Percentiles rank a stretch among this genome's conserved stretches.
Evolutionary conservation across 2,888 invertebrate genomes (phyloP).

Genomic region (Brachylomia viminalis): DNA sequence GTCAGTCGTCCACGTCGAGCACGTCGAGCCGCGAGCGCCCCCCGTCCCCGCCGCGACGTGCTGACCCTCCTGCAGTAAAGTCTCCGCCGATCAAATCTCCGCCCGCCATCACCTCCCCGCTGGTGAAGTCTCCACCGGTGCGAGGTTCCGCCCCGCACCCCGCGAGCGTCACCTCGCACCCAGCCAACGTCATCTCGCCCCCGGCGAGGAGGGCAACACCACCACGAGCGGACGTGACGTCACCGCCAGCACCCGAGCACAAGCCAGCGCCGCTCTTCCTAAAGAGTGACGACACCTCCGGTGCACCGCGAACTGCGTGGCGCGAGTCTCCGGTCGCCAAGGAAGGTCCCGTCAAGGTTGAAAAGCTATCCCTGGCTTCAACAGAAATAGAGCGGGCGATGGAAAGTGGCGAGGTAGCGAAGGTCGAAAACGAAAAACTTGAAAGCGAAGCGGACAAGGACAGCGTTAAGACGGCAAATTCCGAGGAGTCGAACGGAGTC

Average conservation of each 20-base stretch:
- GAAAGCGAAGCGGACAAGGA: conserved; percentile 33
- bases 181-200: conserved; percentile 63
- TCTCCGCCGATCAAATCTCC: conserved; percentile 61
- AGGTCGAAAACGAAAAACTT: conserved; percentile 39
- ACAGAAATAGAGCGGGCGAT: conserved; percentile 43
- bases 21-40: conserved; percentile 50
- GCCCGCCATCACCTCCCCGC: conserved; percentile 53
- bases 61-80: conserved; percentile 37
- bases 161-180: conserved; percentile 59
- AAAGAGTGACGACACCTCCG: conserved; percentile 65
- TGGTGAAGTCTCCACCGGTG: conserved; percentile 46
- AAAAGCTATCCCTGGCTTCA: conserved; percentile 55
- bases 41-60: conserved; percentile 50
- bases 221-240: conserved; percentile 54
- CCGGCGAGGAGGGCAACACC: conserved; percentile 63
- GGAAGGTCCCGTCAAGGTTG: conserved; percentile 67
- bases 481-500: conserved; percentile 85
- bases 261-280: conserved; percentile 41
- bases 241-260: conserved; percentile 46
- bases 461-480: conserved; percentile 38
- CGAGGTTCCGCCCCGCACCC: conserved; percentile 3
- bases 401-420: conserved; percentile 35
- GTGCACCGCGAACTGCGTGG: conserved; percentile 59
- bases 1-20: conserved; percentile 53
- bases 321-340: conserved; percentile 71